phyloP scores from a whole-genome alignment of 2,888 invertebrate species.

The Dichetophora obliterata region DNA sequence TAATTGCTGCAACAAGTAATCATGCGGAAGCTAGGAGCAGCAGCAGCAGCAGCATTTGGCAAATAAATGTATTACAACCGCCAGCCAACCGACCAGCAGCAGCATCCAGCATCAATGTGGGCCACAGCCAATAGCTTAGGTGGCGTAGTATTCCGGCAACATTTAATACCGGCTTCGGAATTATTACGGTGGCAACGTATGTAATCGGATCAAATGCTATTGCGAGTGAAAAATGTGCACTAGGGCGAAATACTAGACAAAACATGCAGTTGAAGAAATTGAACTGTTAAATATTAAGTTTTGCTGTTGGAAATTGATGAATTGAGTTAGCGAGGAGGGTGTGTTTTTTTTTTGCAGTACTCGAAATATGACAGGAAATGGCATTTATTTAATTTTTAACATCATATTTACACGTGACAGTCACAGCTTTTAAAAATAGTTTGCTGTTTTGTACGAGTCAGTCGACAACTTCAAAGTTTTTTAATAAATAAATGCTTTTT shows the following conservation, averaged over 20 bases:
- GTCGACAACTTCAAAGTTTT: too few relatives aligned
- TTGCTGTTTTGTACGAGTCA: too few relatives aligned
- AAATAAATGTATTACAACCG: constrained; percentile 21
- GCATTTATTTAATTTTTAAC: too few relatives aligned
- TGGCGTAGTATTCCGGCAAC: too few relatives aligned
- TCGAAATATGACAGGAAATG: too few relatives aligned
- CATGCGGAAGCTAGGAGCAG: neutral
- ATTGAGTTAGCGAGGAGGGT: too few relatives aligned
- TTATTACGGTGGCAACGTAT: neutral
- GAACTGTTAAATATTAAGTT: neutral
- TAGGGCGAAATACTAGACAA: neutral
- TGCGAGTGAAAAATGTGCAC: neutral
- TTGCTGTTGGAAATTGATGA: too few relatives aligned
- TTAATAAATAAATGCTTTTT: too few relatives aligned
- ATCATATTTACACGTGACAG: too few relatives aligned
- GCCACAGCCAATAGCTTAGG: neutral
- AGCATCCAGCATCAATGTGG: neutral
- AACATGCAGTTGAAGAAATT: neutral
- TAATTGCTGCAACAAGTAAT: constrained; percentile 19
- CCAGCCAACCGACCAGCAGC: neutral
- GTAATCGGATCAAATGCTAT: constrained; percentile 19
- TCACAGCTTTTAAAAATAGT: too few relatives aligned
- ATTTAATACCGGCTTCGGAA: neutral
- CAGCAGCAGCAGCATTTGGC: constrained; percentile 1
- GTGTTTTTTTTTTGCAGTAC: too few relatives aligned